A percentile compares a stretch with the other conserved stretches of the same genome.
Conservation (phyloP, 1,140 invertebrate species). For the Pseudomyrmex dendroicus region DNA sequence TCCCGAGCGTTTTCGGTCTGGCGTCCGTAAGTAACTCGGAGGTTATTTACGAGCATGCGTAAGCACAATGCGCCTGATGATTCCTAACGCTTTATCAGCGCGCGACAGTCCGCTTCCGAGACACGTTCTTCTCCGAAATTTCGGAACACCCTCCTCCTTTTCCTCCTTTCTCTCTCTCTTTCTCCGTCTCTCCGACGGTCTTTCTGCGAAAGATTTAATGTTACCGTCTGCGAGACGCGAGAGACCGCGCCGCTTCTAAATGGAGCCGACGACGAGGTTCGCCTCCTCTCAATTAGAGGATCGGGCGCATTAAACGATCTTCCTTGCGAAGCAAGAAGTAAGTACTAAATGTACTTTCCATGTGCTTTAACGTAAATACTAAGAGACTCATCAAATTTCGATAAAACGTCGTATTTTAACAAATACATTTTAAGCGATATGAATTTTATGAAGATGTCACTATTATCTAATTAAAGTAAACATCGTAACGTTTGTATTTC, state of each 20-base stretch:
- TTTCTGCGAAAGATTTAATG: conserved; percentile 59
- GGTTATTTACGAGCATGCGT: conserved; percentile 63
- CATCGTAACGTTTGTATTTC: background rate
- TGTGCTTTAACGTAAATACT: background rate
- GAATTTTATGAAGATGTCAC: no score
- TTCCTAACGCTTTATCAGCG: conserved; percentile 66
- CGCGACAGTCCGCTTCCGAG: conserved; percentile 65
- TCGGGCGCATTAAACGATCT: conserved; percentile 11
- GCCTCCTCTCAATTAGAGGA: conserved; percentile 44
- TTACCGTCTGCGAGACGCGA: conserved; percentile 28
- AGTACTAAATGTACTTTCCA: conserved; percentile 6
- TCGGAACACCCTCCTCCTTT: conserved; percentile 38
- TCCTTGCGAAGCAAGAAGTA: background rate
- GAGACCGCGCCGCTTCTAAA: conserved; percentile 22
- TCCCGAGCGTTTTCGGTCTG: conserved; percentile 42
- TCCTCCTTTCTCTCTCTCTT: background rate
- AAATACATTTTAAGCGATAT: no score
- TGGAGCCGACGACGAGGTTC: conserved; percentile 10
- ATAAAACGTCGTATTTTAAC: background rate
- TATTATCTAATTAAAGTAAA: background rate
- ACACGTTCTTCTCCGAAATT: conserved; percentile 60
- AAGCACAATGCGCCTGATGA: conserved; percentile 63
- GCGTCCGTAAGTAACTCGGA: conserved; percentile 44
- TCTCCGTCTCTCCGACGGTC: conserved; percentile 16
- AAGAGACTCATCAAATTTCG: background rate